Conservation (phyloP, 2,113 vertebrate genomes). For the Hystrix brachyura region DNA sequence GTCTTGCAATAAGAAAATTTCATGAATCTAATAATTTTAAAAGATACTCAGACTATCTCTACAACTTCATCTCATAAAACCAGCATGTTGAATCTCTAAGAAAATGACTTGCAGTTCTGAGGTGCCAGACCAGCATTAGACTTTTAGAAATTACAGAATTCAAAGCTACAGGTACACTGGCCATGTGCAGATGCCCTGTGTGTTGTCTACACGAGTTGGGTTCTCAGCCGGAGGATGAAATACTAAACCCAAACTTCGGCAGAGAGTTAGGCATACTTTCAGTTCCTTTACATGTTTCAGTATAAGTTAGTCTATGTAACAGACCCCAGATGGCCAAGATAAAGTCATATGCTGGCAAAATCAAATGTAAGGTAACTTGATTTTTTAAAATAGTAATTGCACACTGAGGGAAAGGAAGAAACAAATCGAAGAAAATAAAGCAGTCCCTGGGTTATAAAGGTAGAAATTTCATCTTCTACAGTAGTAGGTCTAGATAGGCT, state of each 20-base stretch:
- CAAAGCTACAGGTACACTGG: background rate
- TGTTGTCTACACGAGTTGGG: background rate
- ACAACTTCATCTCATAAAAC: background rate
- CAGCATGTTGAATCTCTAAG: background rate
- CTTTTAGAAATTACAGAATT: background rate
- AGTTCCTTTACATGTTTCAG: background rate
- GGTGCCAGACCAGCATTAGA: background rate
- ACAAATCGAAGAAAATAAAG: conserved; percentile 25
- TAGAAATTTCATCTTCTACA: conserved; percentile 18
- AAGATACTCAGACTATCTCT: background rate
- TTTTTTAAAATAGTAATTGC: background rate
- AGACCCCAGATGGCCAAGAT: background rate
- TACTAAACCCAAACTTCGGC: background rate
- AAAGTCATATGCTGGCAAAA: background rate
- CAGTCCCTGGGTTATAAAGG: background rate
- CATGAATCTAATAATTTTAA: background rate
- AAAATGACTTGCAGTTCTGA: background rate
- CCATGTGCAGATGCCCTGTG: background rate
- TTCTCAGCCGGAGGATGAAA: background rate
- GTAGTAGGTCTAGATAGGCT: background rate
- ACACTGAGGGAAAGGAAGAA: background rate
- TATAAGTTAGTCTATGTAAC: background rate
- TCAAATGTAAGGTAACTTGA: background rate
- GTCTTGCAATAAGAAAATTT: conserved; percentile 22
- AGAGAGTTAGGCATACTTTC: background rate